Percentiles rank a stretch among this genome's conserved stretches.
Conservation (phyloP, 2,888 invertebrate genomes). For the Fragum fragum region DNA sequence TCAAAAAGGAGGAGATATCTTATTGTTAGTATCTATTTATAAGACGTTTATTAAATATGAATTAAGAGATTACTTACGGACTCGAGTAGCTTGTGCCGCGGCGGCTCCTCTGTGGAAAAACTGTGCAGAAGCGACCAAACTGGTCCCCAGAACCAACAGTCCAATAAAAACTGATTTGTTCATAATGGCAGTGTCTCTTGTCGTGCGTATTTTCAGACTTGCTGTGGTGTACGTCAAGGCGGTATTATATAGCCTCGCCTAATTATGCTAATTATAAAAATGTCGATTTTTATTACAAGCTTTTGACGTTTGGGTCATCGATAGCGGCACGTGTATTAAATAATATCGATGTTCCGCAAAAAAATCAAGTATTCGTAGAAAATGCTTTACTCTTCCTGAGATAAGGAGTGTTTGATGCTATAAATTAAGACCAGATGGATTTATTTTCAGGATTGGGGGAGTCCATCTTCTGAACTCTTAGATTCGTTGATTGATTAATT, state of each 20-base stretch:
- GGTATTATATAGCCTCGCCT: constrained; percentile 10
- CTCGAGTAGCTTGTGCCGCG: constrained; percentile 29
- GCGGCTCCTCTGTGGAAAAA: neutral
- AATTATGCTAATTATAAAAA: neutral
- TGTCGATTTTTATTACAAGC: neutral
- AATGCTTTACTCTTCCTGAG: too few relatives aligned
- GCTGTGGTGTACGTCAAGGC: neutral
- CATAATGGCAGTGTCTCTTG: constrained; percentile 20
- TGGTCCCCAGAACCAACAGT: constrained; percentile 49
- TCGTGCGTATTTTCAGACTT: neutral
- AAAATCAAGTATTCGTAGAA: too few relatives aligned
- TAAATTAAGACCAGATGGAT: too few relatives aligned
- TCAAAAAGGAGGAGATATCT: too few relatives aligned
- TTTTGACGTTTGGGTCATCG: neutral
- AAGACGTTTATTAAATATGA: too few relatives aligned
- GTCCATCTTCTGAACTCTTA: too few relatives aligned
- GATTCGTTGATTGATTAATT: too few relatives aligned
- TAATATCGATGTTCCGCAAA: too few relatives aligned
- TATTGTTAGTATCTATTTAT: too few relatives aligned
- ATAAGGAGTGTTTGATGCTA: too few relatives aligned
- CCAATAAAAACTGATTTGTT: constrained; percentile 40
- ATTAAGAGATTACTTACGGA: constrained; percentile 52
- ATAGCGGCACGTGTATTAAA: too few relatives aligned
- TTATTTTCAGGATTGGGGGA: too few relatives aligned
- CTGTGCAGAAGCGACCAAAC: constrained; percentile 41